A percentile compares a stretch with the other conserved stretches of the same genome.
Evolutionary conservation across 92 coral and sea anemone genomes (phyloP).

Genomic region (Diadumene lineata): DNA sequence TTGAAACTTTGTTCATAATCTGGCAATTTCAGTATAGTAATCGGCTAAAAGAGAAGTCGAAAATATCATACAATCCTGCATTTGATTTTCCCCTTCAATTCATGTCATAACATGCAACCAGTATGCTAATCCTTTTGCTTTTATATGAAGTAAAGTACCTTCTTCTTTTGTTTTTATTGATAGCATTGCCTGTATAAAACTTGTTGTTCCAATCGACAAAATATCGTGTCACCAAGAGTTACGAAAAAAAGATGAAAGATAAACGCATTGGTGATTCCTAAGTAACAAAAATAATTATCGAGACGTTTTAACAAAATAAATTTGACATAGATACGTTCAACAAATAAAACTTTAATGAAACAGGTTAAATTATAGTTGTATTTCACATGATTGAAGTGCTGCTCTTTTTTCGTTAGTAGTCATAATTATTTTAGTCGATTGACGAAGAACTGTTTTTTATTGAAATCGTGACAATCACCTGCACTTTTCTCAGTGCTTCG

Average conservation of each 20-base stretch:
- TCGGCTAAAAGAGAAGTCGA: no score
- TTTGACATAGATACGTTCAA: background rate
- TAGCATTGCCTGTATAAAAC: background rate
- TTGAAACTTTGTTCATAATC: no score
- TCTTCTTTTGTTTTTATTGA: background rate
- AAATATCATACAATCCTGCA: no score
- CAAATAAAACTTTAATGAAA: background rate
- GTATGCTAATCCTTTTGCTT: background rate
- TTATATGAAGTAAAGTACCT: no score
- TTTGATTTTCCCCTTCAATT: background rate
- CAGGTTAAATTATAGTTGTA: background rate
- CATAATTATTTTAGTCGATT: background rate
- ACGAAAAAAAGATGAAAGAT: background rate
- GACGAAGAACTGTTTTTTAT: no score
- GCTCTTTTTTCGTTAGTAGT: background rate
- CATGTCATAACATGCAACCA: background rate
- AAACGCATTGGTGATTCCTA: background rate
- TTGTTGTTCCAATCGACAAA: no score
- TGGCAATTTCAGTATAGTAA: no score
- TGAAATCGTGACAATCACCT: background rate
- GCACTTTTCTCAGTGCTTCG: background rate
- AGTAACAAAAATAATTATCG: background rate
- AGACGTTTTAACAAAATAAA: background rate
- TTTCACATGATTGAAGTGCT: background rate
- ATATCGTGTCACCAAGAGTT: background rate